Conservation (phyloP, 2,888 invertebrate species). For the Prenolepis imparis region DNA sequence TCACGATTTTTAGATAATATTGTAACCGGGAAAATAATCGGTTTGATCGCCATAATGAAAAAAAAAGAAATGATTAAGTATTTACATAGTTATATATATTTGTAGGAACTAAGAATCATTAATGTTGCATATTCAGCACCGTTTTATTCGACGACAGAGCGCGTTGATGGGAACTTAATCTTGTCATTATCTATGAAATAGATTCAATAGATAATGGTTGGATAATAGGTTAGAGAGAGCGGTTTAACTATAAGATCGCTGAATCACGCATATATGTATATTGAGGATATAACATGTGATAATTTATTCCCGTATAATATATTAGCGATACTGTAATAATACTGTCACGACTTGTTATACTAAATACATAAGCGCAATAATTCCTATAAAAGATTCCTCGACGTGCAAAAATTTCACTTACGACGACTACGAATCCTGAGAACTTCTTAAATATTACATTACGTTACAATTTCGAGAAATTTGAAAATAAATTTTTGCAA, state of each 20-base stretch:
- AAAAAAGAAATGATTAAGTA: background rate
- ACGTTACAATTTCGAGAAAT: background rate
- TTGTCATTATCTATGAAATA: background rate
- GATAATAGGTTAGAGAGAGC: too few relatives aligned
- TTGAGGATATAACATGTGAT: background rate
- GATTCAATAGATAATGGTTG: background rate
- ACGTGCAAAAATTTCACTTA: background rate
- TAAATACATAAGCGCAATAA: background rate
- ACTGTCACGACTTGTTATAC: slow-evolving; percentile 21
- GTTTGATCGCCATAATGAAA: background rate
- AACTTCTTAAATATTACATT: background rate
- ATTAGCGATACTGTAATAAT: slow-evolving; percentile 1
- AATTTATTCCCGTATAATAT: background rate
- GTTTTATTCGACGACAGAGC: background rate
- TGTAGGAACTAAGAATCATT: background rate
- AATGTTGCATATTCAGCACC: slow-evolving; percentile 3
- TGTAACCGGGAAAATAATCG: background rate
- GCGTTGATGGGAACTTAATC: background rate
- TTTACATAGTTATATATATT: background rate
- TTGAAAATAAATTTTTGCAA: background rate
- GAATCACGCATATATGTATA: background rate
- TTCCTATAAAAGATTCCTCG: background rate
- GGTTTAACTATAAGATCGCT: background rate
- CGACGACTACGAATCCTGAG: background rate
- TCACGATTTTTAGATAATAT: background rate